Conservation (phyloP, 30 jellyfish, hydroid and myxozoan species). For the Aurelia sp. region DNA sequence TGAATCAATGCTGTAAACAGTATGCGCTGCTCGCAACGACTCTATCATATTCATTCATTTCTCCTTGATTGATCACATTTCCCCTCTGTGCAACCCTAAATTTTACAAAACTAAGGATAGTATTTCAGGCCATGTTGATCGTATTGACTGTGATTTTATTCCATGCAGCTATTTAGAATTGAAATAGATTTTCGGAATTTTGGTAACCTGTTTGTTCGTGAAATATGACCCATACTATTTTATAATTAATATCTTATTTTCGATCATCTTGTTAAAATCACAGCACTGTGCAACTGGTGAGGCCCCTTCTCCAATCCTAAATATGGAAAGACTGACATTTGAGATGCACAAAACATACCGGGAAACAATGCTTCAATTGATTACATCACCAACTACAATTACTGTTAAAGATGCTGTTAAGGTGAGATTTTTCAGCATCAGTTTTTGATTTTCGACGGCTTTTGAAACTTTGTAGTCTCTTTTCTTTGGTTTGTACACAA, state of each 20-base stretch:
- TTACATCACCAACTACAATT: conserved; percentile 87
- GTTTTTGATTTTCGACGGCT: background rate
- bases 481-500: too few relatives aligned
- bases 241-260: background rate
- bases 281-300: conserved; percentile 74
- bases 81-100: background rate
- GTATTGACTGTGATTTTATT: too few relatives aligned
- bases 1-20: too few relatives aligned
- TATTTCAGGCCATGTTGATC: too few relatives aligned
- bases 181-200: too few relatives aligned
- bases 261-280: background rate
- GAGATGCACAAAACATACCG: conserved; percentile 91
- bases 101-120: too few relatives aligned
- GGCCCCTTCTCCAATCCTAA: conserved; percentile 82
- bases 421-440: conserved; percentile 78
- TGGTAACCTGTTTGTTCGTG: too few relatives aligned
- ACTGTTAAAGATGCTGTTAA: conserved; percentile 68
- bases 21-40: too few relatives aligned
- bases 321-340: conserved; percentile 83
- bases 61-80: background rate
- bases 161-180: too few relatives aligned
- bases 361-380: conserved; percentile 92
- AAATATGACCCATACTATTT: background rate
- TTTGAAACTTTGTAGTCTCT: too few relatives aligned
- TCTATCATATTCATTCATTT: background rate